Base-by-base conservation (phyloP, 2,888 invertebrate species). In the Harpalus rubripes region DNA sequence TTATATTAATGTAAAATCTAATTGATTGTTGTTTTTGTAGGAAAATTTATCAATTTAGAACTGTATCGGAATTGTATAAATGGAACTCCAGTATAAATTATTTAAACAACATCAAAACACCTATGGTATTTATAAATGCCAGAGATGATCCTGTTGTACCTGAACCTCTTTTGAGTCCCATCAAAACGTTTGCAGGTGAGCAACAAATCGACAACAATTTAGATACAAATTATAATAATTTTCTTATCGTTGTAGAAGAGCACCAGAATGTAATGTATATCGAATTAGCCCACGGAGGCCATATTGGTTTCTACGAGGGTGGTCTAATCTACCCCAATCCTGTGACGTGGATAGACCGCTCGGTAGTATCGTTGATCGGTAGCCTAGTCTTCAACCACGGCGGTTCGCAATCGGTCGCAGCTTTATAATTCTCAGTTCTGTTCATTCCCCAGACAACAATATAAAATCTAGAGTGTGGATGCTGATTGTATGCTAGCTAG, bases 231-330 rank as follows among this genome's bases (percentile, higher is more conserved):
- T 32, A 32, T 32, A 32, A 32, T 32, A 32, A 32, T 32, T 32
- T 22, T 39, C 84, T 65, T 74, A 10, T 26, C 22, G 39, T 65
- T 84, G 16, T 90, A 96, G 96, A 92, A 87, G 93, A 93, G 7
- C 94, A 93, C 85, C 93, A 93, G 78, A 95, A 95, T 88, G 92
- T 93, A 2, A 93, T 97, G 88, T 97, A 95, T 89, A 92, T 98
- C 83, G 96, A 97, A 90, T 92, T 97, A 26, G 95, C 96, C 8
- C 98, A 98, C 90, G 98, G 98, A 10, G 98, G 98, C 3, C 98
- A 98, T 91, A 93, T 98, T 87, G 98, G 98, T 18, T 98, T 97
- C 91, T 98, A 98, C 90, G 98, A 98, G 91, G 98, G 98, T 8
- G 97, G 97, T 16, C 91, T 96, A 32, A 90, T 98, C 0, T 96